Evolutionary conservation across 2,888 invertebrate genomes (phyloP).

Genomic region (Quadriops clusia): DNA sequence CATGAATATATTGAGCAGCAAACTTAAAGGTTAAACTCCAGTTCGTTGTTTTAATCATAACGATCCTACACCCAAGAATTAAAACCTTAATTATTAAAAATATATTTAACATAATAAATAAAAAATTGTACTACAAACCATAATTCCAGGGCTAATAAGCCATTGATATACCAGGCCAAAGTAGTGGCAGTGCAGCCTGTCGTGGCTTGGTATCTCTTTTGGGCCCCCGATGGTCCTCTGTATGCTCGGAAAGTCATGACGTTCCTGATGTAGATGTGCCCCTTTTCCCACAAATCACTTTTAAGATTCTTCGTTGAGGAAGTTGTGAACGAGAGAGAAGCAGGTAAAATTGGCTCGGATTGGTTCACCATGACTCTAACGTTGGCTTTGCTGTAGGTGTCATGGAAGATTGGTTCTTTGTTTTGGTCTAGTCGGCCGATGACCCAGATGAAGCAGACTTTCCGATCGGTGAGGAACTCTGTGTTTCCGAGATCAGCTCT

Average conservation of each 20-base stretch:
- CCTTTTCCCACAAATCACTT: slow-evolving; percentile 46
- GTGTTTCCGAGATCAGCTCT: slow-evolving; percentile 68
- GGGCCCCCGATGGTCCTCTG: slow-evolving; percentile 74
- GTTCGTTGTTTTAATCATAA: too few species aligned
- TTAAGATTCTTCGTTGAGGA: slow-evolving; percentile 27
- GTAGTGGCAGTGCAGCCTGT: slow-evolving; percentile 50
- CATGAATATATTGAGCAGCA: too few species aligned
- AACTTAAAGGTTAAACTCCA: too few species aligned
- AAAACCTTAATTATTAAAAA: too few species aligned
- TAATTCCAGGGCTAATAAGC: slow-evolving; percentile 74
- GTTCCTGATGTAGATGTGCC: slow-evolving; percentile 53
- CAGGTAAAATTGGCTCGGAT: slow-evolving; percentile 47
- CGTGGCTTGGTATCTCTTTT: slow-evolving; percentile 62
- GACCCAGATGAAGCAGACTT: slow-evolving; percentile 67
- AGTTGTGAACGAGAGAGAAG: slow-evolving; percentile 63
- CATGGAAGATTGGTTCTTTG: slow-evolving; percentile 74
- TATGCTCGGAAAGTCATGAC: slow-evolving; percentile 69
- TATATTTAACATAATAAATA: too few species aligned
- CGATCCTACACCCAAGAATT: too few species aligned
- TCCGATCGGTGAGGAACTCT: slow-evolving; percentile 51
- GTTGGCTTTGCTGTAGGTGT: slow-evolving; percentile 61
- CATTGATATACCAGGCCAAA: slow-evolving; percentile 88
- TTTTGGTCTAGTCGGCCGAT: slow-evolving; percentile 66
- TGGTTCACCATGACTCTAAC: slow-evolving; percentile 54
- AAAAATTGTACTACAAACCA: too few species aligned